Evolutionary conservation across 2,797 vertebrate species (phyloP).

Genomic region (Coracias cyanogaster): DNA sequence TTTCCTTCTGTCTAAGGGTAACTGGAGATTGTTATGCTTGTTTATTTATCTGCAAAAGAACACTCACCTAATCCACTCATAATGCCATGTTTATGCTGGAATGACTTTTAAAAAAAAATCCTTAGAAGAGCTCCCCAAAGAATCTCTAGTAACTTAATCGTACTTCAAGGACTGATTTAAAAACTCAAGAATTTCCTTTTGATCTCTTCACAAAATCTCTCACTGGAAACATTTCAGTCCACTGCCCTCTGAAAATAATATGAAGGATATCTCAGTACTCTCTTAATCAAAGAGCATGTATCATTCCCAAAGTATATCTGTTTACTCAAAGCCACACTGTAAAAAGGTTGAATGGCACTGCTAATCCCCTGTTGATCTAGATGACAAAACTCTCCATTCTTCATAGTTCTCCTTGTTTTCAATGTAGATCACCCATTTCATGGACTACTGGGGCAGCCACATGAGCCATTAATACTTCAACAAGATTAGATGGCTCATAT

Average conservation of each 20-base stretch:
- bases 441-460: not conserved
- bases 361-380: not conserved
- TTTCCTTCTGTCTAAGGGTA: not conserved
- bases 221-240: not conserved
- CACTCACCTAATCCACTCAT: not conserved
- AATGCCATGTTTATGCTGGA: not conserved
- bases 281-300: not conserved
- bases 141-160: not conserved
- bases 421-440: not conserved
- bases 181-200: not conserved
- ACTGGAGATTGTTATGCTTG: not conserved
- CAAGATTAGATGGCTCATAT: not conserved
- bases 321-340: not conserved
- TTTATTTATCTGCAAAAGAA: slow-evolving; percentile 14
- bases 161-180: not conserved
- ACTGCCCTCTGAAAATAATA: not conserved
- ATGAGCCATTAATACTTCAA: not conserved
- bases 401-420: not conserved
- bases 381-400: not conserved
- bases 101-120: not conserved
- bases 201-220: not conserved
- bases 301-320: not conserved
- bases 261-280: not conserved
- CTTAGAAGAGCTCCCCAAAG: not conserved
- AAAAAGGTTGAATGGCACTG: not conserved